phyloP scores from a whole-genome alignment of 2,888 invertebrate species.

The Drosophila flavopinicola region DNA sequence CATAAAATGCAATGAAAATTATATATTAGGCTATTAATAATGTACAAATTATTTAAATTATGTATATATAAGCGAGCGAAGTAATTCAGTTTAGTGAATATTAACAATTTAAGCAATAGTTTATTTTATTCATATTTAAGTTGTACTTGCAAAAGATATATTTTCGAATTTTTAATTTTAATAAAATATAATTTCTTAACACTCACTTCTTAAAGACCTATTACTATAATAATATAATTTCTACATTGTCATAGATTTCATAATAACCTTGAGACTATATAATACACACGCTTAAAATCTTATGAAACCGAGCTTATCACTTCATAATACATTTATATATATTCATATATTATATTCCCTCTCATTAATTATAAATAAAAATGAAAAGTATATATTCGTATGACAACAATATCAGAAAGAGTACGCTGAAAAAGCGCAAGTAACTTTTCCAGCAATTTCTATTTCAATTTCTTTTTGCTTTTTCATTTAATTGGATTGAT shows the following conservation, averaged over 20 bases:
- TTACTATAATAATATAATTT: too few relatives aligned
- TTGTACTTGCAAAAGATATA: too few relatives aligned
- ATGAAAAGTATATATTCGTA: conserved; percentile 21
- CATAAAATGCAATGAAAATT: background rate
- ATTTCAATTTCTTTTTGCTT: background rate
- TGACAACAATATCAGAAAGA: conserved; percentile 18
- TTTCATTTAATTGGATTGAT: background rate
- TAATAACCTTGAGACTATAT: conserved; percentile 20
- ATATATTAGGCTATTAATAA: background rate
- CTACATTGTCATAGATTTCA: background rate
- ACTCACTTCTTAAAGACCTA: background rate
- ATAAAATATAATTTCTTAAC: too few relatives aligned
- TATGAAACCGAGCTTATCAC: conserved; percentile 41
- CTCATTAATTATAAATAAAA: conserved; percentile 26
- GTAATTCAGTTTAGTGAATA: background rate
- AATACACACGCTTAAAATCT: conserved; percentile 9
- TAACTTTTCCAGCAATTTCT: conserved; percentile 47
- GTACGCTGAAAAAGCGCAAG: conserved; percentile 55
- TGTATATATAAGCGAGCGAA: background rate
- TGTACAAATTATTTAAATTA: background rate
- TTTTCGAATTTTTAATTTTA: too few relatives aligned
- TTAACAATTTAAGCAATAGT: background rate
- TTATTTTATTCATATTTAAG: too few relatives aligned
- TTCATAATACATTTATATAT: conserved; percentile 1
- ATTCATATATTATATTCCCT: conserved; percentile 3